These are phyloP conservation scores for Busseola fusca DNA, from an alignment of 2,888 invertebrate genomes.

Conservation along the genomic window DNA sequence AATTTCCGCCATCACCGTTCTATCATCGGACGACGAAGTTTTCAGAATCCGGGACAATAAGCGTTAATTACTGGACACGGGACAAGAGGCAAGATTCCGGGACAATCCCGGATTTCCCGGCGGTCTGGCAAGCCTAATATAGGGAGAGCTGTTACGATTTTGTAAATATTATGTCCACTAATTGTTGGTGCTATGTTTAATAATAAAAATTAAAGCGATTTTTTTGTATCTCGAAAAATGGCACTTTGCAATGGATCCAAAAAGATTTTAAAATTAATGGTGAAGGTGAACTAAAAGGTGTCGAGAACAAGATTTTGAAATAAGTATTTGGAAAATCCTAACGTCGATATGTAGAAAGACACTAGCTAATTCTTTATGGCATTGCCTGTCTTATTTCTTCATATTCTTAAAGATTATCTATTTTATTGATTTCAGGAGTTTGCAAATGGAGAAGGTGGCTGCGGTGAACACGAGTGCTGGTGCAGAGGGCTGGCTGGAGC, in stretches of 20 bases:
- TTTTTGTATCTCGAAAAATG: neutral
- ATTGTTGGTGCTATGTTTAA: too few species aligned
- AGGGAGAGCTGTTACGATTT: neutral
- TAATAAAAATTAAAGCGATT: neutral
- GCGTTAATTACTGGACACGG: too few species aligned
- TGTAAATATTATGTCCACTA: neutral
- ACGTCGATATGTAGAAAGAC: neutral
- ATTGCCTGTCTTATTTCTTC: neutral
- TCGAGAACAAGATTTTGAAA: neutral
- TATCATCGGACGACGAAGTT: too few species aligned
- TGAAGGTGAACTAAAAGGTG: neutral
- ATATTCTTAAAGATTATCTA: neutral
- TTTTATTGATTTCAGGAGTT: slow-evolving; percentile 84
- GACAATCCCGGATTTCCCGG: too few species aligned
- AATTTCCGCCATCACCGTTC: too few species aligned
- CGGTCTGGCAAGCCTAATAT: too few species aligned
- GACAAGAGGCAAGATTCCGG: too few species aligned
- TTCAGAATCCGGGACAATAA: too few species aligned
- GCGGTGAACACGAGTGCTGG: slow-evolving; percentile 93
- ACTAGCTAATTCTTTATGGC: too few species aligned
- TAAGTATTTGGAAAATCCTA: neutral
- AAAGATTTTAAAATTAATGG: neutral
- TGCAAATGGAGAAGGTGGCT: slow-evolving; percentile 93
- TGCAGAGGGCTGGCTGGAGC: slow-evolving; percentile 95
- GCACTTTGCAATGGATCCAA: neutral